Conservation (phyloP, 2,797 vertebrate species). For the Pteronotus mesoamericanus region DNA sequence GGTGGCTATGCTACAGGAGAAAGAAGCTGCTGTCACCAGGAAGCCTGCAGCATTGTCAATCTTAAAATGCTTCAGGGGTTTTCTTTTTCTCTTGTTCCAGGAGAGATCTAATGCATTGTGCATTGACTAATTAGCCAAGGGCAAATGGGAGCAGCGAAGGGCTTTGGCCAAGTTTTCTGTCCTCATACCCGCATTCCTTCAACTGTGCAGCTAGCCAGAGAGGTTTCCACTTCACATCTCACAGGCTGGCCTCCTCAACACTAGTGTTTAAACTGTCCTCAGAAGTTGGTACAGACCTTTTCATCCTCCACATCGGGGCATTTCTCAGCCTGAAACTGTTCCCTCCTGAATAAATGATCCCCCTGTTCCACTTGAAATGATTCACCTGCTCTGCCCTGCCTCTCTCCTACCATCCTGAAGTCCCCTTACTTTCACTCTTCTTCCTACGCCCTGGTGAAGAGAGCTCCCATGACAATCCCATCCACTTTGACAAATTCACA, state of each 20-base stretch:
- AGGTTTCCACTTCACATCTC: background rate
- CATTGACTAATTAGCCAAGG: accelerated
- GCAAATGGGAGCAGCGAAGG: background rate
- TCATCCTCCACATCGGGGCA: background rate
- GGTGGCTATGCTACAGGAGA: accelerated
- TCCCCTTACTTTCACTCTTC: background rate
- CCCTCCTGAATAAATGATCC: background rate
- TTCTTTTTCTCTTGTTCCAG: background rate
- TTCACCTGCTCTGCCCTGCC: background rate
- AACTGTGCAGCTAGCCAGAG: background rate
- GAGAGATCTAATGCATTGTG: background rate
- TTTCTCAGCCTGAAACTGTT: background rate
- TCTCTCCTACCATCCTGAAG: background rate
- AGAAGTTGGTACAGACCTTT: background rate
- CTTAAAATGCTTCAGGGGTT: too few species aligned
- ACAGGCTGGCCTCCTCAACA: background rate
- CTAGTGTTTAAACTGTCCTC: background rate
- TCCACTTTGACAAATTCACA: background rate
- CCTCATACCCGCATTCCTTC: background rate
- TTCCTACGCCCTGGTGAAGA: background rate
- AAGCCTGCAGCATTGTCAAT: background rate
- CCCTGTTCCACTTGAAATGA: background rate
- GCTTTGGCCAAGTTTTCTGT: background rate
- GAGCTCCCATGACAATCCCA: background rate
- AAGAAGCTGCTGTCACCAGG: background rate